phyloP scores from a whole-genome alignment of 1,140 invertebrate genomes.

The Spodoptera frugiperda region DNA sequence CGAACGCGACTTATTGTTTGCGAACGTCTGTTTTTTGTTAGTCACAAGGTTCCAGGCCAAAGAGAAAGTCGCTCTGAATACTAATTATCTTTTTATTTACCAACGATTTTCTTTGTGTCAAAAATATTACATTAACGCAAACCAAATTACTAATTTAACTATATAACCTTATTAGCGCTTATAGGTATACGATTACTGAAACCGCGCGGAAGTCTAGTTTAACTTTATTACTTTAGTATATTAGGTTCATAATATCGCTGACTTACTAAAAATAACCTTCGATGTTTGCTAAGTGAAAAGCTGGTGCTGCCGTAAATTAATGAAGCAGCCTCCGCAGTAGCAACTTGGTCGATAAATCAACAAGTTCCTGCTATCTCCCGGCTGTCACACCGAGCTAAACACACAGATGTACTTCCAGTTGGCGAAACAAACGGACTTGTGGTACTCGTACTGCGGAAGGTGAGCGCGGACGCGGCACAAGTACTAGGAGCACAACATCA shows the following conservation, averaged over 20 bases:
- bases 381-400: not conserved
- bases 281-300: constrained; percentile 22
- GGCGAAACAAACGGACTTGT: not conserved
- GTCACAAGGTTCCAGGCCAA: not conserved
- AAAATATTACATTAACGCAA: not conserved
- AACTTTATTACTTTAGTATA: not conserved
- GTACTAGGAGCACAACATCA: not conserved
- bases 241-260: not conserved
- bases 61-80: not conserved
- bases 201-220: too few species aligned
- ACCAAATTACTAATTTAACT: not conserved
- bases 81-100: constrained; percentile 6
- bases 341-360: constrained; percentile 42
- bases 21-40: constrained; percentile 15
- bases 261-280: not conserved
- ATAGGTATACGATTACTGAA: too few species aligned
- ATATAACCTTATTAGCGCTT: too few species aligned
- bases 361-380: constrained; percentile 32
- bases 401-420: not conserved
- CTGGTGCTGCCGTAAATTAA: constrained; percentile 31
- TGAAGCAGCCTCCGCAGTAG: not conserved
- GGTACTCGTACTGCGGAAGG: not conserved
- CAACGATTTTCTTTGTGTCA: not conserved
- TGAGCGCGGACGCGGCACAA: not conserved
- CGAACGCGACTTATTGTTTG: constrained; percentile 34